A percentile compares a stretch with the other conserved stretches of the same genome.
phyloP scores from a whole-genome alignment of 2,888 invertebrate species.

The Saturnia pavonia region DNA sequence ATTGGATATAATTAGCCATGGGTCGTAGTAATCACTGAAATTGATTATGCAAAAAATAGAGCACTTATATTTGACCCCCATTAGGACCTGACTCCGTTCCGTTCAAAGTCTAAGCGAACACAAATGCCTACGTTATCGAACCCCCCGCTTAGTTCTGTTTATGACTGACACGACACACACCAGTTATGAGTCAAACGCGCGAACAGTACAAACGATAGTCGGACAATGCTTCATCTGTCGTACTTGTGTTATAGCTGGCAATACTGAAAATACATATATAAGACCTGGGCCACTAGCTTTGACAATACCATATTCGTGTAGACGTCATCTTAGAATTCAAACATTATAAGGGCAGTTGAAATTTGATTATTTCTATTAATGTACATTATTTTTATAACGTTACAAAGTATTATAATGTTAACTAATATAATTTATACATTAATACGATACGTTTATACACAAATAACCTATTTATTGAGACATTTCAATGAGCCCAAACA shows the following conservation, averaged over 20 bases:
- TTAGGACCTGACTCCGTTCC: conserved; percentile 11
- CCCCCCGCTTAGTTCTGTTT: conserved; percentile 37
- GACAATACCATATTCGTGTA: background rate
- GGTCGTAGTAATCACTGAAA: background rate
- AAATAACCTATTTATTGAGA: too few species aligned
- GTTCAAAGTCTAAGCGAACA: conserved; percentile 23
- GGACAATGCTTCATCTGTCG: conserved; percentile 50
- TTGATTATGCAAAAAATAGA: background rate
- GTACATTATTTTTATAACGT: background rate
- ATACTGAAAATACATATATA: conserved; percentile 7
- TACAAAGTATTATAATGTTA: too few species aligned
- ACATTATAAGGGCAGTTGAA: background rate
- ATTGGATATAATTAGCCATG: background rate
- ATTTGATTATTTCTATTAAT: background rate
- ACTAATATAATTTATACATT: too few species aligned
- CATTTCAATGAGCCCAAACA: too few species aligned
- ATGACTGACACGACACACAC: conserved; percentile 34
- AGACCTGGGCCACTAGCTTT: conserved; percentile 6
- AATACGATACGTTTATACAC: too few species aligned
- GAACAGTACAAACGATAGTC: conserved; percentile 39
- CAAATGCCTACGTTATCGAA: conserved; percentile 34
- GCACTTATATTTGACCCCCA: background rate
- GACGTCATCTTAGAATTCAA: conserved; percentile 2
- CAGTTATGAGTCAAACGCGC: conserved; percentile 38
- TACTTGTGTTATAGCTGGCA: conserved; percentile 59